Evolutionary conservation across 2,797 vertebrate genomes (phyloP).

Genomic region (Coregonus sp.): DNA sequence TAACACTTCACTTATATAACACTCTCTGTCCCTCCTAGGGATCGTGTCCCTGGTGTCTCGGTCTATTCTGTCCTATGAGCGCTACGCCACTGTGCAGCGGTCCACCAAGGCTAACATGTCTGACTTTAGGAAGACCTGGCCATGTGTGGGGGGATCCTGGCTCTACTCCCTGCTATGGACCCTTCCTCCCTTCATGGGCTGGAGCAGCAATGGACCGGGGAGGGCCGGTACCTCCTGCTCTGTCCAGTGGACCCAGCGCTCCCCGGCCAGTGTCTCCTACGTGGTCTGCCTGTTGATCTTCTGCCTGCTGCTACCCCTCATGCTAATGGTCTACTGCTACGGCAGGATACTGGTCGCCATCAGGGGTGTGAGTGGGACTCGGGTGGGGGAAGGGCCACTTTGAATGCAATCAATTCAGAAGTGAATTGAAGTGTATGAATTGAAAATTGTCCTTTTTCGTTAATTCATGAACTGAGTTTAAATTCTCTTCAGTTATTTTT

Average conservation of each 20-base stretch:
- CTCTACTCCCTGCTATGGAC: constrained; percentile 79
- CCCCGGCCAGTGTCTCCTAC: constrained; percentile 70
- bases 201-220: constrained; percentile 82
- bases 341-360: constrained; percentile 71
- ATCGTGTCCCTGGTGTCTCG: constrained; percentile 80
- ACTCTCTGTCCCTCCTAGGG: constrained; percentile 52
- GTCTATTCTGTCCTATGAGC: constrained; percentile 79
- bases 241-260: constrained; percentile 77
- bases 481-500: too few species aligned
- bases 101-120: constrained; percentile 70
- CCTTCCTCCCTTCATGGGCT: constrained; percentile 74
- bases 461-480: too few species aligned
- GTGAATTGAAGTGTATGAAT: too few species aligned
- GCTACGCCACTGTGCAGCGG: constrained; percentile 66
- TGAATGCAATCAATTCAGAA: too few species aligned
- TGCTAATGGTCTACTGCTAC: constrained; percentile 78
- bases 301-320: constrained; percentile 78
- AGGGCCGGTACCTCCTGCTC: constrained; percentile 80
- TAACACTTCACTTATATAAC: too few species aligned
- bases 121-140: constrained; percentile 77
- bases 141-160: constrained; percentile 76
- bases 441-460: too few species aligned
- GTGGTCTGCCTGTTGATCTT: constrained; percentile 82
- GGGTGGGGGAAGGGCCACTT: too few species aligned
- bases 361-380: constrained; percentile 67